Evolutionary conservation across 2,113 vertebrate genomes (phyloP), one percentile per base, ranked within the genome.

Genomic region (Eretmochelys imbricata): DNA sequence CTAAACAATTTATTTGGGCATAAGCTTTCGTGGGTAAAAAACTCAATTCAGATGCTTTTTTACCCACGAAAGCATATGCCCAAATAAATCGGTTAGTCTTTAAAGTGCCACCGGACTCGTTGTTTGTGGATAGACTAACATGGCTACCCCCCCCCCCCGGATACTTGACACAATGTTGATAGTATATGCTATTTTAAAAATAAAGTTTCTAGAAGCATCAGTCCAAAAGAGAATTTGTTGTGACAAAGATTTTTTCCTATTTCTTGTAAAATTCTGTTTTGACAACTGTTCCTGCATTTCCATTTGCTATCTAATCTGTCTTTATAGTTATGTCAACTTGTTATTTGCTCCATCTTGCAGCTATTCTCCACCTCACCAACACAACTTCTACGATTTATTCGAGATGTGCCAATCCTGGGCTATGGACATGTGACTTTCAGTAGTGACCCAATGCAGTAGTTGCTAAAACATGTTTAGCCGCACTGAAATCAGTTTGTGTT

Each of bases 401-500:
- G 13, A 65, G 31, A 35, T 35, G 29, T 65, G 59, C 59, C 59
- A 65, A 65, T 17, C 31, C 59, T 35, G 59, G 31, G 13, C 35
- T 69, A 69, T 20, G 65, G 16, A n/a, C 65, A 69, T 20, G 35
- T 19, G 31, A n/a, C 65, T 9, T 69, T 75, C 69, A 75, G 69
- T 42, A 75, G 22, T 22, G 38, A 46, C 24, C 38, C 69, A 76
- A 76, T 7, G 11, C 42, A 90, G 48, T 8, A 92, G 75, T 20
- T 89, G 72, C 38, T 82, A 46, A 27, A 29, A 2, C 38, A 78
- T 84, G 5, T 83, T 48, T 85, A 69, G 31, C 5, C 82, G 75
- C 16, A 49, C 31, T 0, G 22, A 24, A 7, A 16, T 0, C 22
- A 27, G 24, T 25, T 46, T 76, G 72, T 46, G 42, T 24, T 13